These are phyloP conservation scores for Temnothorax unifasciatus DNA, from an alignment of 2,888 invertebrate genomes.

Conservation along the genomic window DNA sequence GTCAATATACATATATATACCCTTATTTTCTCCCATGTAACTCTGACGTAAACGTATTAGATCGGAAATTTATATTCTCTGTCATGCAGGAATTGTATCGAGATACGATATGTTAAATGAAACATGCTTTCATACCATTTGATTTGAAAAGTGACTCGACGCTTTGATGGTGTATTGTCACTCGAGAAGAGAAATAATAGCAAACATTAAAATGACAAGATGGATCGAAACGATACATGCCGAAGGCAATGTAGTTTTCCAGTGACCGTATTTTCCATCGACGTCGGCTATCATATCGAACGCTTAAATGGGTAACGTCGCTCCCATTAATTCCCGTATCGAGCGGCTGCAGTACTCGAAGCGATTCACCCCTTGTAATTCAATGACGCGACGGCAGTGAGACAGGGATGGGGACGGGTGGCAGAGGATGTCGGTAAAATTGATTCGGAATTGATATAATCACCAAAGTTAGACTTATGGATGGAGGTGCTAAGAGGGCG, in stretches of 20 bases:
- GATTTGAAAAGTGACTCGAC: slow-evolving; percentile 27
- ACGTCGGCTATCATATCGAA: slow-evolving; percentile 73
- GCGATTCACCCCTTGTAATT: slow-evolving; percentile 77
- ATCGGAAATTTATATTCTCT: slow-evolving; percentile 19
- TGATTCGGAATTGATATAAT: slow-evolving; percentile 78
- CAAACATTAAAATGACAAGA: slow-evolving; percentile 49
- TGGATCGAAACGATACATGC: slow-evolving; percentile 16
- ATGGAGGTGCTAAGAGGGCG: slow-evolving; percentile 36
- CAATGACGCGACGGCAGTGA: slow-evolving; percentile 73
- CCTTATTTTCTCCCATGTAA: background rate
- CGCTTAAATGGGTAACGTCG: slow-evolving; percentile 75
- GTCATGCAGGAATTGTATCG: background rate
- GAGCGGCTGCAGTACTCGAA: slow-evolving; percentile 74
- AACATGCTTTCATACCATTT: slow-evolving; percentile 9
- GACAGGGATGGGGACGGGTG: slow-evolving; percentile 40
- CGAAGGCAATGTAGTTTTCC: slow-evolving; percentile 34
- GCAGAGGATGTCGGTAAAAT: slow-evolving; percentile 77
- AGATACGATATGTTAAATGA: slow-evolving; percentile 6
- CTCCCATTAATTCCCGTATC: slow-evolving; percentile 77
- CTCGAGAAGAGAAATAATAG: slow-evolving; percentile 26
- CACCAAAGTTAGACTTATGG: slow-evolving; percentile 71
- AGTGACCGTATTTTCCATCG: slow-evolving; percentile 64
- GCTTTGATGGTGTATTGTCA: slow-evolving; percentile 13
- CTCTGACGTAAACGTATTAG: background rate
- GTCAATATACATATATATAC: background rate